phyloP scores from a whole-genome alignment of 2,113 vertebrate species.

The Leptobrachium ailaonicum region DNA sequence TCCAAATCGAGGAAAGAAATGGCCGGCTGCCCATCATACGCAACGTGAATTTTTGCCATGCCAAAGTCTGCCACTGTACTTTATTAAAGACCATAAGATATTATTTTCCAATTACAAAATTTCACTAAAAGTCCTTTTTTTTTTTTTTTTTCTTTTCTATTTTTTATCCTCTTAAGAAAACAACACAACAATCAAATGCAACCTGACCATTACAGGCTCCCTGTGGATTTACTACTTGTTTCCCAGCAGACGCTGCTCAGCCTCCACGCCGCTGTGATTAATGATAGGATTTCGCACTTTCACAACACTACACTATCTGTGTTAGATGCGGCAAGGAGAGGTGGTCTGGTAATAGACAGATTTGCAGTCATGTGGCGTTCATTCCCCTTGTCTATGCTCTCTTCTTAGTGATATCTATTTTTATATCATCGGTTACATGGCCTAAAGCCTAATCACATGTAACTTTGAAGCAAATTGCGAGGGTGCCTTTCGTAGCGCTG shows the following conservation, averaged over 20 bases:
- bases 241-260: slow-evolving; percentile 46
- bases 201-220: slow-evolving; percentile 46
- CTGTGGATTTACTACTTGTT: slow-evolving; percentile 37
- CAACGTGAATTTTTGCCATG: no score
- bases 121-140: slow-evolving; percentile 17
- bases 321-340: slow-evolving; percentile 47
- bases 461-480: slow-evolving; percentile 48
- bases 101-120: slow-evolving; percentile 11
- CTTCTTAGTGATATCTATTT: slow-evolving; percentile 47
- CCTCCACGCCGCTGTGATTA: slow-evolving; percentile 43
- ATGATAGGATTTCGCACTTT: slow-evolving; percentile 49
- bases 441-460: slow-evolving; percentile 48
- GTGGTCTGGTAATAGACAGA: slow-evolving; percentile 48
- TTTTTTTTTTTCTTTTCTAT: neutral
- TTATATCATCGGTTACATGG: slow-evolving; percentile 49
- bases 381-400: slow-evolving; percentile 45
- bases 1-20: no score
- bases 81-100: no score
- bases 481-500: slow-evolving; percentile 43
- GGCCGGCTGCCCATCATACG: no score
- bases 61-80: no score
- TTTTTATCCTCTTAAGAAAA: no score
- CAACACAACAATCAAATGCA: slow-evolving; percentile 28
- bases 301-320: slow-evolving; percentile 51
- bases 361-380: slow-evolving; percentile 49